A percentile compares a stretch with the other conserved stretches of the same genome.
These are phyloP conservation scores for Aproaerema taeniolella DNA, from an alignment of 2,888 invertebrate species.

Conservation along the genomic window DNA sequence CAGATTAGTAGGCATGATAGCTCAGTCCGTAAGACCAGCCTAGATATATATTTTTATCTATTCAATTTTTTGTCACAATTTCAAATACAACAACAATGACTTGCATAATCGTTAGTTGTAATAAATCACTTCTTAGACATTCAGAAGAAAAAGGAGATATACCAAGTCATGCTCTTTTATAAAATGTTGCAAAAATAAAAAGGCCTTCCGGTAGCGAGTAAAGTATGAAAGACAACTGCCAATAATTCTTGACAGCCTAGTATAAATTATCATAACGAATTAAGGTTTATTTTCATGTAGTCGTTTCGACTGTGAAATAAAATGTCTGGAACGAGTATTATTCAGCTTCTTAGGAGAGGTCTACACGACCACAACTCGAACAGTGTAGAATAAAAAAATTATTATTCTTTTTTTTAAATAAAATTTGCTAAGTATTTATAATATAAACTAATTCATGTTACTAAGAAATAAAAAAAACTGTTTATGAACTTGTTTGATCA, in stretches of 20 bases:
- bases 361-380: too few relatives aligned
- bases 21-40: too few relatives aligned
- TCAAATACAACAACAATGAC: slow-evolving; percentile 17
- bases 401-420: too few relatives aligned
- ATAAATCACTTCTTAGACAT: slow-evolving; percentile 13
- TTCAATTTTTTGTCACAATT: slow-evolving; percentile 1
- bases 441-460: background rate
- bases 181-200: slow-evolving; percentile 9
- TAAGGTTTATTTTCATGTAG: slow-evolving; percentile 1
- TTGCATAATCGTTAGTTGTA: slow-evolving; percentile 7
- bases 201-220: slow-evolving; percentile 1
- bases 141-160: slow-evolving; percentile 5
- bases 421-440: background rate
- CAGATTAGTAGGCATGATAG: too few relatives aligned
- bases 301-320: too few relatives aligned
- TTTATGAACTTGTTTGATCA: too few relatives aligned
- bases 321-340: too few relatives aligned
- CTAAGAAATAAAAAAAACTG: too few relatives aligned
- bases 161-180: slow-evolving; percentile 8
- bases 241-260: slow-evolving; percentile 8
- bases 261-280: slow-evolving; percentile 1
- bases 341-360: too few relatives aligned
- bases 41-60: too few relatives aligned
- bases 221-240: slow-evolving; percentile 9
- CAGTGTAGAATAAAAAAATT: background rate